Conservation (phyloP, 2,797 vertebrate genomes). For the Chrosomus eos region DNA sequence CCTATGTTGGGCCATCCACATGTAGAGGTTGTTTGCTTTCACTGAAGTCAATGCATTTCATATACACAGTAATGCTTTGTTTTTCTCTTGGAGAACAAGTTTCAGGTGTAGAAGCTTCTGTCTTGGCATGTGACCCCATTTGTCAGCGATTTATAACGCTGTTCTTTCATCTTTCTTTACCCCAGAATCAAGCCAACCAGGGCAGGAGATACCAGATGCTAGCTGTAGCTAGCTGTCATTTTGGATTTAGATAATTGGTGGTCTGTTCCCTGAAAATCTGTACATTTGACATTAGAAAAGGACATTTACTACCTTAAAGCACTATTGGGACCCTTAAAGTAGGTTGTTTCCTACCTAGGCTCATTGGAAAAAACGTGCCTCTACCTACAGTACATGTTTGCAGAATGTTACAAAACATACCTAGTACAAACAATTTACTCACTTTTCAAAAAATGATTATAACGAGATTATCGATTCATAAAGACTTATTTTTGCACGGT, state of each 20-base stretch:
- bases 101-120: constrained; percentile 4
- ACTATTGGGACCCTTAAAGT: neutral
- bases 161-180: constrained; percentile 22
- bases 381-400: neutral
- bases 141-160: neutral
- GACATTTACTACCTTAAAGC: neutral
- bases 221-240: constrained; percentile 40
- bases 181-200: constrained; percentile 9
- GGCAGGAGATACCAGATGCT: constrained; percentile 15
- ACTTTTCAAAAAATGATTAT: neutral
- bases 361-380: neutral
- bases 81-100: neutral
- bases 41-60: neutral
- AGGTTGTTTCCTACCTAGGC: neutral
- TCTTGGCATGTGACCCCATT: neutral
- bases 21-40: constrained; percentile 8
- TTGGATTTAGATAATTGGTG: neutral
- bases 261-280: constrained; percentile 30
- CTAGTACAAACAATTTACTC: neutral
- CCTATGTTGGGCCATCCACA: neutral
- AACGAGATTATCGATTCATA: too few relatives aligned
- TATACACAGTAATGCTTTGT: neutral
- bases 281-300: constrained; percentile 26
- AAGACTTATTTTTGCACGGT: neutral
- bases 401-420: neutral